phyloP scores from a whole-genome alignment of 2,888 invertebrate genomes.

The Alviniconcha strummeri region DNA sequence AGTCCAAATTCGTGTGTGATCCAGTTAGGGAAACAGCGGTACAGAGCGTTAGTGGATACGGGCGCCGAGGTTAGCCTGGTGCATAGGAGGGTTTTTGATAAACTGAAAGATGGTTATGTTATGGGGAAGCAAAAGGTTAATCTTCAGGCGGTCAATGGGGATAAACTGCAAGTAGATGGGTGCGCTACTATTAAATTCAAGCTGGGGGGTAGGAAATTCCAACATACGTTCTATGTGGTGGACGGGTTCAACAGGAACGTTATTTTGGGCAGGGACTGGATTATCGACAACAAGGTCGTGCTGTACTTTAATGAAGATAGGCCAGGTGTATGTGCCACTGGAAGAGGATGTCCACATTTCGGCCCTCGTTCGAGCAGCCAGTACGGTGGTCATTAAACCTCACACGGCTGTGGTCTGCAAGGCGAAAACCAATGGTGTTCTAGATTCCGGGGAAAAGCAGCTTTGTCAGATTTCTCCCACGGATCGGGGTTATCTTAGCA shows the following conservation, averaged over 20 bases:
- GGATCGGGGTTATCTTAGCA: too few relatives aligned
- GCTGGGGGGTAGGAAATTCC: constrained; percentile 7
- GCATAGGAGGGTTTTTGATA: constrained; percentile 28
- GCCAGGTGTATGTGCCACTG: too few relatives aligned
- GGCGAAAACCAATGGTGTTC: too few relatives aligned
- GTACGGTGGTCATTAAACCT: too few relatives aligned
- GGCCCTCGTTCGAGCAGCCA: too few relatives aligned
- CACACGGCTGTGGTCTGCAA: too few relatives aligned
- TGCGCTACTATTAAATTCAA: constrained; percentile 19
- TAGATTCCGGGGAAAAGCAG: too few relatives aligned
- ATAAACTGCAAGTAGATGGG: too few relatives aligned
- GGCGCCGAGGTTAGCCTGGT: constrained; percentile 37
- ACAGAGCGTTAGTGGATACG: constrained; percentile 31
- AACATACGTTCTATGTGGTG: constrained; percentile 33
- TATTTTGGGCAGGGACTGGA: constrained; percentile 32
- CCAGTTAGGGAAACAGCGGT: constrained; percentile 32
- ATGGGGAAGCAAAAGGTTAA: constrained; percentile 13
- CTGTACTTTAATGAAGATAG: too few relatives aligned
- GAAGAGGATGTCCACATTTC: too few relatives aligned
- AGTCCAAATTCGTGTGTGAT: constrained; percentile 11
- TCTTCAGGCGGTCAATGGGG: constrained; percentile 23
- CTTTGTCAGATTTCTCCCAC: too few relatives aligned
- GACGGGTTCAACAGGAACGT: constrained; percentile 35
- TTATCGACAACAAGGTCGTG: too few relatives aligned
- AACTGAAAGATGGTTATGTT: constrained; percentile 19